phyloP scores from a whole-genome alignment of 2,888 invertebrate genomes.

The Cephus nigrinus region DNA sequence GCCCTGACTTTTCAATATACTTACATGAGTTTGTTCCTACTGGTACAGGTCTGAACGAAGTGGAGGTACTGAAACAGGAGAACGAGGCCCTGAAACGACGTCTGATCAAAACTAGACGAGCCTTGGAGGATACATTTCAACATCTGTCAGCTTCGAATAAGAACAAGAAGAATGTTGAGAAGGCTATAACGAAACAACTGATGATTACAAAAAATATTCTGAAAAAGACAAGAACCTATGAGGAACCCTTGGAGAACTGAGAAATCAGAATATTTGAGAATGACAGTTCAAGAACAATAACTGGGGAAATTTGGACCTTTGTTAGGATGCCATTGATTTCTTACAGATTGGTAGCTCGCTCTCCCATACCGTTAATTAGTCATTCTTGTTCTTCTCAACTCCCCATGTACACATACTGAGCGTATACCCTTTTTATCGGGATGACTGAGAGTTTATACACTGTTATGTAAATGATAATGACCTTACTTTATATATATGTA shows the following conservation, averaged over 20 bases:
- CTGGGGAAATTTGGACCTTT: background rate
- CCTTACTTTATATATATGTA: background rate
- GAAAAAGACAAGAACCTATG: constrained; percentile 62
- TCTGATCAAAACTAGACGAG: constrained; percentile 77
- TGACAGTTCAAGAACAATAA: background rate
- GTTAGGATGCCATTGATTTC: background rate
- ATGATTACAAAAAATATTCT: constrained; percentile 60
- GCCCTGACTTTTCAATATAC: background rate
- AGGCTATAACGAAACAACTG: constrained; percentile 73
- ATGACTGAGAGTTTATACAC: background rate
- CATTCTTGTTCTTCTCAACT: background rate
- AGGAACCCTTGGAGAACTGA: constrained; percentile 56
- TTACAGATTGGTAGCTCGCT: background rate
- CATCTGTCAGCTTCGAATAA: constrained; percentile 82
- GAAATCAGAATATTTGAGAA: background rate
- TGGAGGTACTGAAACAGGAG: constrained; percentile 72
- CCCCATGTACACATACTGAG: background rate
- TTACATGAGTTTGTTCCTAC: background rate
- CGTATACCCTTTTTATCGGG: background rate
- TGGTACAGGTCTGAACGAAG: constrained; percentile 59
- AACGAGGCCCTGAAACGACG: constrained; percentile 79
- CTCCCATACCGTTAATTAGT: background rate
- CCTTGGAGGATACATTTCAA: constrained; percentile 81
- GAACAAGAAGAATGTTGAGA: constrained; percentile 84
- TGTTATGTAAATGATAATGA: background rate